These are phyloP conservation scores for Drosophila kambysellisi DNA, from an alignment of 2,888 invertebrate genomes.

Conservation along the genomic window DNA sequence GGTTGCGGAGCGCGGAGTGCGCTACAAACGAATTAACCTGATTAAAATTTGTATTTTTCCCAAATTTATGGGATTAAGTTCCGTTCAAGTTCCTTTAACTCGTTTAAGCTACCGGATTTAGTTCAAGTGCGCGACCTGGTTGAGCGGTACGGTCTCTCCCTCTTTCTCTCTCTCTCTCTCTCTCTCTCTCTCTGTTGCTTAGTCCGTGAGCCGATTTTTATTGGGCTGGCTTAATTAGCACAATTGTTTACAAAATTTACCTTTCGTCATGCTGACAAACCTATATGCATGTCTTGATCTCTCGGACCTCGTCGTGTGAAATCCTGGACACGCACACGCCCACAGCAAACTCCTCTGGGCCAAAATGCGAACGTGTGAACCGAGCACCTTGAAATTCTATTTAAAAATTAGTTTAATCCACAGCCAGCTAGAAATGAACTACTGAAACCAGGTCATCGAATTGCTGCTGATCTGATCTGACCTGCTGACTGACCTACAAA, in stretches of 20 bases:
- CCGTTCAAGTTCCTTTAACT: constrained; percentile 82
- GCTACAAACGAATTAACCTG: constrained; percentile 79
- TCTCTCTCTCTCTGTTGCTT: not conserved
- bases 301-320: constrained; percentile 47
- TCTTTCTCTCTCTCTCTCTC: not conserved
- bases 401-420: constrained; percentile 80
- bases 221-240: constrained; percentile 81
- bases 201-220: constrained; percentile 71
- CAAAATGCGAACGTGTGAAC: constrained; percentile 59
- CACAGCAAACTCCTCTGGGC: constrained; percentile 39
- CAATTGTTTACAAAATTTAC: constrained; percentile 83
- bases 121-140: constrained; percentile 61
- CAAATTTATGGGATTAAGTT: constrained; percentile 82
- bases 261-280: constrained; percentile 75
- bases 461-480: constrained; percentile 7
- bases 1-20: constrained; percentile 28
- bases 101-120: constrained; percentile 83
- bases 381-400: constrained; percentile 67
- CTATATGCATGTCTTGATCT: constrained; percentile 1
- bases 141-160: not conserved
- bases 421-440: constrained; percentile 25
- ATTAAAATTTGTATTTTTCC: constrained; percentile 81
- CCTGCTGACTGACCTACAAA: constrained; percentile 5
- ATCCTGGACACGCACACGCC: constrained; percentile 76
- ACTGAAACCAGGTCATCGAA: constrained; percentile 43